phyloP scores from a whole-genome alignment of 2,113 vertebrate species.

The Rhinichthys klamathensis region DNA sequence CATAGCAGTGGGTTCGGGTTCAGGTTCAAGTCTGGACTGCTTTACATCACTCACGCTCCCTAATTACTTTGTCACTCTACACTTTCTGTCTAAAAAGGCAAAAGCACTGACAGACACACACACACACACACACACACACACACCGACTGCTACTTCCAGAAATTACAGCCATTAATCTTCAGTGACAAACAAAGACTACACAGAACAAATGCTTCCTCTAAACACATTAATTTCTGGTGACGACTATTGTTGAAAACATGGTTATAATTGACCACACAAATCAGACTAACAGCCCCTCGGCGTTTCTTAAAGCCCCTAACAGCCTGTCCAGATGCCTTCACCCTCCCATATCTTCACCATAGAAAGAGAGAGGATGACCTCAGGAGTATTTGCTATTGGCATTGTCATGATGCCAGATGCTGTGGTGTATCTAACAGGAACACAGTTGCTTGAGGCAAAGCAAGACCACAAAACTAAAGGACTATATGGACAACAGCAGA shows the following conservation, averaged over 20 bases:
- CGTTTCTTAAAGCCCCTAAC: background rate
- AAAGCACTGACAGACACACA: background rate
- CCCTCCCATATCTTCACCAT: background rate
- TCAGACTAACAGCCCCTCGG: slow-evolving; percentile 9
- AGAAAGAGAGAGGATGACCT: background rate
- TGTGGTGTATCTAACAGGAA: background rate
- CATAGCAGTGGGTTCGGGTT: background rate
- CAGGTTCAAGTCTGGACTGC: background rate
- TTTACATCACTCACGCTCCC: background rate
- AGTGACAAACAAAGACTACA: slow-evolving; percentile 2
- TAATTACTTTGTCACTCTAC: background rate
- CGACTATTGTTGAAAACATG: background rate
- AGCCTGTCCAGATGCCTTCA: slow-evolving; percentile 11
- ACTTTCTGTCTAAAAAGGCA: background rate
- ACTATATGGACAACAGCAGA: background rate
- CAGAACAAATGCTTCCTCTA: slow-evolving; percentile 2
- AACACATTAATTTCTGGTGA: slow-evolving; percentile 31
- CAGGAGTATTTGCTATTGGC: slow-evolving; percentile 1
- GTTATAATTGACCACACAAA: slow-evolving; percentile 25
- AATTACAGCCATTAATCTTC: slow-evolving; percentile 29
- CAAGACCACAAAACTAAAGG: background rate
- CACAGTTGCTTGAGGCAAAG: background rate
- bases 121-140: background rate
- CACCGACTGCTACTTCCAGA: background rate
- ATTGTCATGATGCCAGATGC: background rate